Base-by-base conservation (phyloP, 2,888 invertebrate species). In the Odontocolon sp. region DNA sequence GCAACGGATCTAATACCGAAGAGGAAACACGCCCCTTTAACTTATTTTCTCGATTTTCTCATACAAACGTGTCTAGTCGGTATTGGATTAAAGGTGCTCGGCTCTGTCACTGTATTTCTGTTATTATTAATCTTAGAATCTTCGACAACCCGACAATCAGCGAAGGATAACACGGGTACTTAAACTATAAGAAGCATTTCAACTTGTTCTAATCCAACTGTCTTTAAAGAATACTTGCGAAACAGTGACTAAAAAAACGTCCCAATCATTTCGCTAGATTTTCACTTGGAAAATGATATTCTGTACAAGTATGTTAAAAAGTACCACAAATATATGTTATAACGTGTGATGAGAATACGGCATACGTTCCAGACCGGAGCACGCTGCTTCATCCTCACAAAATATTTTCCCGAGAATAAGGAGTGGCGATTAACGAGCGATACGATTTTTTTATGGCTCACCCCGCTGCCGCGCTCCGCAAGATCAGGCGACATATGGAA, bases 371-470 rank as follows among this genome's bases (percentile, higher is more conserved):
- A n/a, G n/a, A 8, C 45, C 23, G 2, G 31, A 28, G 45, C 21
- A 18, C 45, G 36, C 23, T 23, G 47, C 18, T 23, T 61, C 45
- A 57, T 69, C 74, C 64, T 45, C 59, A 45, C 33, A 28, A 16
- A n/a, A n/a, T n/a, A n/a, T n/a, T n/a, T n/a, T n/a, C n/a, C n/a
- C n/a, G n/a, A n/a, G 33, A 64, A 57, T 50, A 57, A 64, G 71
- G 52, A 69, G 75, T 23, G 64, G 56, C 75, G 69, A 70, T 75
- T 75, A 70, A 75, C 75, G 75, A 75, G 69, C 63, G 75, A 75
- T 75, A 75, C 75, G 64, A 66, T 59, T 75, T 70, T 75, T 75
- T 75, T 75, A 75, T 70, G 54, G 75, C 75, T 59, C 28, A 59
- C 42, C 69, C 57, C 63, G 47, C 28, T 50, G 50, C 47, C 64